Evolutionary conservation across 2,888 invertebrate genomes (phyloP).

Genomic region (Geophilus truncorum): DNA sequence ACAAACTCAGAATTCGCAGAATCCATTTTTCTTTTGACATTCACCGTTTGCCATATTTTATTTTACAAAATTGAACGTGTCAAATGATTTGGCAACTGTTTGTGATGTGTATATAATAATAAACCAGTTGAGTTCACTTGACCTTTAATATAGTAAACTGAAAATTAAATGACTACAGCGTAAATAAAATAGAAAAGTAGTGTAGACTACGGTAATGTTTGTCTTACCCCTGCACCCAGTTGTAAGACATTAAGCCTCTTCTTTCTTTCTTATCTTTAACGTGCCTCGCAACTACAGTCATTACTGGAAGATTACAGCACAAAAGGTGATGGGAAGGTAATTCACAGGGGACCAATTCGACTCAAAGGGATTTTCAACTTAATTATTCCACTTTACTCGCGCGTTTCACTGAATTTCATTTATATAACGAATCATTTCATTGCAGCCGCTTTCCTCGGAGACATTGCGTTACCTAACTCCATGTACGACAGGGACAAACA

Average conservation of each 20-base stretch:
- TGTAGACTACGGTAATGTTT: too few relatives aligned
- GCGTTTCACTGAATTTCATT: background rate
- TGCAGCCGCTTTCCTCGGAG: conserved; percentile 74
- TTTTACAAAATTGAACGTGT: too few relatives aligned
- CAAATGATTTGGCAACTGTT: too few relatives aligned
- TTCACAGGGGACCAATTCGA: background rate
- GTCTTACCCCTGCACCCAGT: too few relatives aligned
- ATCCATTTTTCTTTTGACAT: too few relatives aligned
- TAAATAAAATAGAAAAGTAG: too few relatives aligned
- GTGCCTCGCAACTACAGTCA: background rate
- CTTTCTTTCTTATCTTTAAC: background rate
- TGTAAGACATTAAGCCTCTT: conserved; percentile 3
- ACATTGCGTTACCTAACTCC: conserved; percentile 70
- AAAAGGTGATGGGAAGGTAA: background rate
- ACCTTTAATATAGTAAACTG: too few relatives aligned
- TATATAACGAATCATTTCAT: conserved; percentile 45
- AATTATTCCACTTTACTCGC: background rate
- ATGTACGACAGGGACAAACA: conserved; percentile 54
- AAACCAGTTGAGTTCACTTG: too few relatives aligned
- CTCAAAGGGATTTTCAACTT: background rate
- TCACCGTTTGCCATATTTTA: too few relatives aligned
- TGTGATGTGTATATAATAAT: too few relatives aligned
- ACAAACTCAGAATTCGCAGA: too few relatives aligned
- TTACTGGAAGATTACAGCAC: conserved; percentile 10
- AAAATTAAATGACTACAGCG: too few relatives aligned